Evolutionary conservation across 2,797 vertebrate species (phyloP).

Genomic region (Urocyon cinereoargenteus): DNA sequence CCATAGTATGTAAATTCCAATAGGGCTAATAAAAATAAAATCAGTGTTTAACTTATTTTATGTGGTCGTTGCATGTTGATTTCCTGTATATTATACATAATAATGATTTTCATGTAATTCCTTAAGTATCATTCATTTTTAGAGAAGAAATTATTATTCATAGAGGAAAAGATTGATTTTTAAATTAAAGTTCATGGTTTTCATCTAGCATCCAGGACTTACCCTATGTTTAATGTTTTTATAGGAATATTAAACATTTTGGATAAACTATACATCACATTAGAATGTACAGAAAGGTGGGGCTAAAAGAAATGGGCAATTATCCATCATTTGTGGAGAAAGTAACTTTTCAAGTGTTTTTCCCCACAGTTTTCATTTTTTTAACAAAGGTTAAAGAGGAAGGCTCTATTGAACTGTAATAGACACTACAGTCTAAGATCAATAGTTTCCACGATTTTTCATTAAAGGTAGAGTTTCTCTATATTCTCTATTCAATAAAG

Average conservation of each 20-base stretch:
- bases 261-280: background rate
- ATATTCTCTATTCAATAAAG: constrained; percentile 29
- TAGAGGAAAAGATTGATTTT: constrained; percentile 25
- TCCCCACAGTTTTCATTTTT: background rate
- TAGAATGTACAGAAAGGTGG: constrained; percentile 31
- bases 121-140: constrained; percentile 36
- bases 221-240: constrained; percentile 11
- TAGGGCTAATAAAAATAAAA: constrained; percentile 37
- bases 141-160: constrained; percentile 37
- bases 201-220: constrained; percentile 19
- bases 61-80: background rate
- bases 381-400: background rate
- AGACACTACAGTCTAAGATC: background rate
- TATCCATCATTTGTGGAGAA: constrained; percentile 3
- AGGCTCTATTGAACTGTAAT: background rate
- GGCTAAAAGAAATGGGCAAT: background rate
- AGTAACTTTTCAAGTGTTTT: background rate
- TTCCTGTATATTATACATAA: background rate
- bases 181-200: constrained; percentile 30
- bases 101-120: background rate
- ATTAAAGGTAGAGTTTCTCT: constrained; percentile 25
- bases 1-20: background rate
- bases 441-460: background rate
- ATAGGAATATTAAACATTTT: constrained; percentile 6
- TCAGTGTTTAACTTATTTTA: background rate